These are phyloP conservation scores for Xiphydria camelus DNA, from an alignment of 2,888 invertebrate genomes.

Conservation along the genomic window DNA sequence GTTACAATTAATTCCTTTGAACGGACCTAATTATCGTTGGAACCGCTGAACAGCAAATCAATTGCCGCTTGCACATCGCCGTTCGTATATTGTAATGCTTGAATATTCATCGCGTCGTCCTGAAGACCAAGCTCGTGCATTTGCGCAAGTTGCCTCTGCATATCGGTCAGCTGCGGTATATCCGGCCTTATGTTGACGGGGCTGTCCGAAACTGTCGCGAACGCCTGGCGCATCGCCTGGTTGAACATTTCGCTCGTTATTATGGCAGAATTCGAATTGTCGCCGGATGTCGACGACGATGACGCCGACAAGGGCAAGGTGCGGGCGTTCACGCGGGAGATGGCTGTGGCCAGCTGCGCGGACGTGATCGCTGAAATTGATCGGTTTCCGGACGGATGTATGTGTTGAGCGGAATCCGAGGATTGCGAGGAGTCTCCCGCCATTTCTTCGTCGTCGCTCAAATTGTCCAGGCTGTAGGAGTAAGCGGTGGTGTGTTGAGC, in stretches of 20 bases:
- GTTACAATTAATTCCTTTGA: too few relatives aligned
- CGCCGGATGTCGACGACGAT: slow-evolving; percentile 32
- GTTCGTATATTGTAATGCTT: slow-evolving; percentile 78
- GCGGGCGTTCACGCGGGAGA: slow-evolving; percentile 64
- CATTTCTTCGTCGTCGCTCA: slow-evolving; percentile 64
- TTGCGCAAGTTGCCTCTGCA: slow-evolving; percentile 67
- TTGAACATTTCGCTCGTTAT: slow-evolving; percentile 81
- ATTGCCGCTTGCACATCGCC: slow-evolving; percentile 92
- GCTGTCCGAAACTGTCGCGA: slow-evolving; percentile 44
- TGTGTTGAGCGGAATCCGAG: slow-evolving; percentile 54
- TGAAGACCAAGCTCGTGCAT: slow-evolving; percentile 91
- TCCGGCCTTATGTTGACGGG: slow-evolving; percentile 31
- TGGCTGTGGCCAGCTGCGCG: slow-evolving; percentile 74
- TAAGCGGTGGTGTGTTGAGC: slow-evolving; percentile 56
- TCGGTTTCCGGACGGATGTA: slow-evolving; percentile 34
- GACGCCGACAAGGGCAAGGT: slow-evolving; percentile 35
- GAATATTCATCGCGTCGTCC: slow-evolving; percentile 81
- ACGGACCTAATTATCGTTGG: slow-evolving; percentile 51
- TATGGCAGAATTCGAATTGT: slow-evolving; percentile 47
- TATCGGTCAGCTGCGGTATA: slow-evolving; percentile 34
- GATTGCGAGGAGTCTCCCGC: slow-evolving; percentile 59
- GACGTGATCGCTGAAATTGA: slow-evolving; percentile 66
- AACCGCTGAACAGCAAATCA: slow-evolving; percentile 80
- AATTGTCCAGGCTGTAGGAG: slow-evolving; percentile 61
- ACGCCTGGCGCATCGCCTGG: slow-evolving; percentile 75